Conservation (phyloP, 2,113 vertebrate genomes). For the Plecturocebus donacophilus region DNA sequence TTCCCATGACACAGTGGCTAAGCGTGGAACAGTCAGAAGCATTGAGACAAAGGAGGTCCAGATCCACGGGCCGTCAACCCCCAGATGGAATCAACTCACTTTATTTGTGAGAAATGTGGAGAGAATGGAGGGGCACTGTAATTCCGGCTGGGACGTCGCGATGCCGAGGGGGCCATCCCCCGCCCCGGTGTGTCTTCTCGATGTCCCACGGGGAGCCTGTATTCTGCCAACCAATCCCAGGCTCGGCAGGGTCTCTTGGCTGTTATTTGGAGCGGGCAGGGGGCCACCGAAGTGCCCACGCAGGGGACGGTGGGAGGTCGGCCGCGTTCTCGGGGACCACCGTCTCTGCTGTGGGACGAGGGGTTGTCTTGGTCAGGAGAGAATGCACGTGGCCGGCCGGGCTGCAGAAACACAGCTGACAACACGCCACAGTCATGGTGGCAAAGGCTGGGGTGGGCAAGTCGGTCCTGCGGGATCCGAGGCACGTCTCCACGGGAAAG, state of each 20-base stretch:
- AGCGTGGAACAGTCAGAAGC: accelerated
- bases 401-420: accelerated
- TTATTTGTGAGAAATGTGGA: not conserved
- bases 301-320: accelerated
- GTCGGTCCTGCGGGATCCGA: accelerated
- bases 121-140: accelerated
- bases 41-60: not conserved
- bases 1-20: accelerated
- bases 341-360: accelerated
- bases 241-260: accelerated
- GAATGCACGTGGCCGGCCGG: accelerated
- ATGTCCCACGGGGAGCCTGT: too few species aligned
- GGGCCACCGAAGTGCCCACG: not conserved
- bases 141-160: accelerated
- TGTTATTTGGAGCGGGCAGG: accelerated
- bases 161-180: accelerated
- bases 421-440: accelerated
- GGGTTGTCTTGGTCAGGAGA: not conserved
- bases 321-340: accelerated
- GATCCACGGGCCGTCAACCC: not conserved
- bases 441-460: accelerated
- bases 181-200: accelerated
- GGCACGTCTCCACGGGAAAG: accelerated
- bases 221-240: accelerated
- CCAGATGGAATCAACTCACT: not conserved